Base-by-base conservation (phyloP, 2,888 invertebrate species). In the Gisinianus flammeolus region DNA sequence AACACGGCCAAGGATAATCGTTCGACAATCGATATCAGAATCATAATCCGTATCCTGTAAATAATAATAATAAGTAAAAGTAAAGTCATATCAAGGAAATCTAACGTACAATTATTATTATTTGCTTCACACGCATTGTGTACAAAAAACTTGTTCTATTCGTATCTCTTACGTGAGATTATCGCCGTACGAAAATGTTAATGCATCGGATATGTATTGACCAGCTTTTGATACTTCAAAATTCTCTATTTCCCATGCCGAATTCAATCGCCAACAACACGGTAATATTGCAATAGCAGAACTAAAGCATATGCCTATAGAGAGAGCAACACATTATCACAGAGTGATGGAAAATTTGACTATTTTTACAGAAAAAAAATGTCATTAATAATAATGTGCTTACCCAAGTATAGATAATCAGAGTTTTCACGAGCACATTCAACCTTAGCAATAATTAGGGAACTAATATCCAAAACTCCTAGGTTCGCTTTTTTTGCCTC, bases 381-480 rank as follows among this genome's bases (percentile, higher is more conserved):
- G n/a, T n/a, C n/a, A n/a, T n/a, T n/a, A 52, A 52, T 12, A n/a
- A n/a, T n/a, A n/a, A n/a, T n/a, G n/a, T n/a, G n/a, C 67, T 81
- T 87, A 82, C 92, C 92, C 76, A 91, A 89, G 85, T 93, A 91
- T 84, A 94, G 92, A 86, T 94, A 94, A 87, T 94, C 94, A 85
- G 91, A 91, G 83, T 91, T 91, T 86, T 94, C 93, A 0, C 92
- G 91, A 88, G 93, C 91, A 26, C 91, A 90, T 78, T 97, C 97
- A 2, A 97, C 97, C 84, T 94, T 92, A 83, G 94, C 93, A 82
- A 97, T 97, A 85, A 98, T 97, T 81, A 93, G 93, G 85, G 96
- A 96, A 86, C 96, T 96, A 85, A 98, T 97, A 88, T 98, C 97
- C 79, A 98, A 89, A 2, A 96, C 96, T 0, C 96, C 95, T 82